Evolutionary conservation across 1,140 invertebrate genomes (phyloP).

Genomic region (Asbolus verrucosus): DNA sequence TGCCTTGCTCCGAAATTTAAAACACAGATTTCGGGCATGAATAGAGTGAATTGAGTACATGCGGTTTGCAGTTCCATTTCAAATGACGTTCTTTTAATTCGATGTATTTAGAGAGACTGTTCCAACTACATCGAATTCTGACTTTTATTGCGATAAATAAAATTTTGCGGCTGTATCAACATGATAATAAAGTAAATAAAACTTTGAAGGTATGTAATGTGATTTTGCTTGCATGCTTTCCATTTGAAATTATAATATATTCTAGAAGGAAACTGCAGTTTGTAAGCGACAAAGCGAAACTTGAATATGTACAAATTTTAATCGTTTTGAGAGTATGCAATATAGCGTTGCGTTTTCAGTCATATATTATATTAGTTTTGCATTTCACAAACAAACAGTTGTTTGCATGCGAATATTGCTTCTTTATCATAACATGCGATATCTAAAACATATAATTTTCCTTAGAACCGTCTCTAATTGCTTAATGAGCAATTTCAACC

Average conservation of each 20-base stretch:
- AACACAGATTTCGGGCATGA: conserved; percentile 17
- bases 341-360: background rate
- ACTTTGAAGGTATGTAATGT: conserved; percentile 2
- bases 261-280: background rate
- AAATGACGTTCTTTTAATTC: conserved; percentile 15
- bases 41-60: conserved; percentile 6
- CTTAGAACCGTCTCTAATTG: conserved; percentile 1
- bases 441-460: too few species aligned
- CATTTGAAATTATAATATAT: conserved; percentile 17
- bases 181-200: conserved; percentile 30
- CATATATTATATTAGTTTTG: background rate
- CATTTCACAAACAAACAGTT: conserved; percentile 1
- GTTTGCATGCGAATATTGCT: conserved; percentile 1
- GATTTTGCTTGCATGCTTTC: background rate
- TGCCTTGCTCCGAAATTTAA: background rate
- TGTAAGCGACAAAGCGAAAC: too few species aligned
- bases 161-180: conserved; percentile 21
- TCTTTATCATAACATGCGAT: background rate
- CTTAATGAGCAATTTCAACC: conserved; percentile 15
- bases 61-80: conserved; percentile 10
- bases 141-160: conserved; percentile 23
- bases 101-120: conserved; percentile 7
- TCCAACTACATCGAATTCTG: conserved; percentile 4
- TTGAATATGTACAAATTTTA: background rate
- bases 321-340: background rate